Evolutionary conservation across 2,888 invertebrate genomes (phyloP).

Genomic region (Blastobasis lacticolella): DNA sequence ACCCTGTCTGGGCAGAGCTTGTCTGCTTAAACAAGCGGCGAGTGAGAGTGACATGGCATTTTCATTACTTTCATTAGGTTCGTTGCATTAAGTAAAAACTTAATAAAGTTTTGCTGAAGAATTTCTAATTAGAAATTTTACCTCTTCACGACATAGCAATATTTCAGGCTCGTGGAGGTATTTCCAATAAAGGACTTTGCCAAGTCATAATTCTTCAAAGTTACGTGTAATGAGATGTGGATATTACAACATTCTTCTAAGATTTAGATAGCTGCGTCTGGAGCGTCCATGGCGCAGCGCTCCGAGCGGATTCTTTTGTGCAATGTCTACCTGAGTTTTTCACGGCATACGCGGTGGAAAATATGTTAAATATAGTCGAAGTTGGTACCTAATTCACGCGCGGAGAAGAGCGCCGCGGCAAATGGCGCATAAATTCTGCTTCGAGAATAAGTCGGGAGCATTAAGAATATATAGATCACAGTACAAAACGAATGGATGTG

Average conservation of each 20-base stretch:
- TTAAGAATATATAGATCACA: slow-evolving; percentile 59
- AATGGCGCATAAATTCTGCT: slow-evolving; percentile 62
- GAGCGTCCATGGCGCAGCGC: slow-evolving; percentile 15
- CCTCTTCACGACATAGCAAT: slow-evolving; percentile 73
- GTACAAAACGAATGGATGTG: slow-evolving; percentile 36
- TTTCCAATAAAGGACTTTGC: slow-evolving; percentile 75
- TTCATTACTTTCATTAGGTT: slow-evolving; percentile 72
- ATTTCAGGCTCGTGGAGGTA: slow-evolving; percentile 72
- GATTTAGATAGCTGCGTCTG: slow-evolving; percentile 44
- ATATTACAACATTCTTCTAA: slow-evolving; percentile 67
- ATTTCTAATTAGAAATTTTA: slow-evolving; percentile 74
- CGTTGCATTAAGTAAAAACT: slow-evolving; percentile 68
- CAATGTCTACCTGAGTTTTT: too few species aligned
- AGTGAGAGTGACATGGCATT: slow-evolving; percentile 52
- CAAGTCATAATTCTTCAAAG: slow-evolving; percentile 75
- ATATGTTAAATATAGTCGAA: slow-evolving; percentile 38
- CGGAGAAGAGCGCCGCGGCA: slow-evolving; percentile 44
- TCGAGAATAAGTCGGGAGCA: slow-evolving; percentile 50
- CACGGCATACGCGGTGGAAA: slow-evolving; percentile 15
- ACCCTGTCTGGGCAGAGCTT: neutral
- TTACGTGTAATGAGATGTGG: slow-evolving; percentile 73
- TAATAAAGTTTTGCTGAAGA: slow-evolving; percentile 70
- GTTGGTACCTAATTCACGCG: slow-evolving; percentile 42
- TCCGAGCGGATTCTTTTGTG: slow-evolving; percentile 8
- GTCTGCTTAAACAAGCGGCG: slow-evolving; percentile 23